Evolutionary conservation across 2,113 vertebrate species (phyloP).

Genomic region (zebrafish (Danio rerio)): DNA sequence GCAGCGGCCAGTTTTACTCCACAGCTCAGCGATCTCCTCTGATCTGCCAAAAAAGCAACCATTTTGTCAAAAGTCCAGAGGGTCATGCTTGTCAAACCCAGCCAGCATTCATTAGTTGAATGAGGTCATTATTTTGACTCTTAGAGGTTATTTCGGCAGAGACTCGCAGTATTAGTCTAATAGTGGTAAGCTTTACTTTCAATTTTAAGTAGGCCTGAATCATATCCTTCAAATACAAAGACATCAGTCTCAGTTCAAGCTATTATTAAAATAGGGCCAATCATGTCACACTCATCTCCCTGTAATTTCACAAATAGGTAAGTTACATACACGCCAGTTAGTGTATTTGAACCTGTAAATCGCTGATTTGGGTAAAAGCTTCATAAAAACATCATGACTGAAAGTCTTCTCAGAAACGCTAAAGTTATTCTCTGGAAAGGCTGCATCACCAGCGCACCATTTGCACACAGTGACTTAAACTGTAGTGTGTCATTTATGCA

Average conservation of each 20-base stretch:
- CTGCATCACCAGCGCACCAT: conserved; percentile 56
- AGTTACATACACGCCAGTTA: conserved; percentile 40
- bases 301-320: conserved; percentile 37
- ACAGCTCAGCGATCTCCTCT: conserved; percentile 66
- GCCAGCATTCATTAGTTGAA: conserved; percentile 72
- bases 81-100: conserved; percentile 47
- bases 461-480: conserved; percentile 67
- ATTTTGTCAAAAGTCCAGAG: conserved; percentile 47
- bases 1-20: conserved; percentile 67
- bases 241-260: conserved; percentile 21
- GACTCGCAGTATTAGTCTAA: conserved; percentile 46
- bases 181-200: conserved; percentile 13
- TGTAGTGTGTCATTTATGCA: conserved; percentile 72
- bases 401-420: conserved; percentile 45
- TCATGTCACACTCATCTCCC: conserved; percentile 12
- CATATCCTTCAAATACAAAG: conserved; percentile 22
- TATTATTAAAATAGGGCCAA: conserved; percentile 35
- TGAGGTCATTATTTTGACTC: conserved; percentile 70
- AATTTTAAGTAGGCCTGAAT: conserved; percentile 21
- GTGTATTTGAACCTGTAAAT: conserved; percentile 43
- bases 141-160: conserved; percentile 56
- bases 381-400: conserved; percentile 36
- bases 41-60: conserved; percentile 60
- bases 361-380: conserved; percentile 45
- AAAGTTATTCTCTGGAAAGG: conserved; percentile 56